Percentiles rank a stretch among this genome's conserved stretches.
These are phyloP conservation scores for Anguilla pacifica DNA, from an alignment of 2,797 vertebrate genomes.

Conservation along the genomic window DNA sequence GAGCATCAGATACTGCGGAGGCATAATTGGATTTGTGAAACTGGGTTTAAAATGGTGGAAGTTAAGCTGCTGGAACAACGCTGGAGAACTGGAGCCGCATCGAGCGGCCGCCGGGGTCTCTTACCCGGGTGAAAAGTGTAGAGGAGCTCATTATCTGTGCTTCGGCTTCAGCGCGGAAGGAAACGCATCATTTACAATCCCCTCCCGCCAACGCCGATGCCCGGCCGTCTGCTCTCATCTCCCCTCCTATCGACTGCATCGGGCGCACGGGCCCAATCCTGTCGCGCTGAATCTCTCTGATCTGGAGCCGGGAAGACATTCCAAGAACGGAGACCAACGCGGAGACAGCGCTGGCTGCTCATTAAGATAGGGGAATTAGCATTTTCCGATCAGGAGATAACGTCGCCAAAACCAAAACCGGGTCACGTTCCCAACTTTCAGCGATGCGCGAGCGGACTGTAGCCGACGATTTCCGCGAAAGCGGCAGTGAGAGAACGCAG, in stretches of 20 bases:
- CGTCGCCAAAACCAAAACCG: constrained; percentile 45
- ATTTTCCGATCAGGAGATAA: constrained; percentile 65
- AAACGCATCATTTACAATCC: constrained; percentile 64
- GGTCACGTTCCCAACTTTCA: constrained; percentile 48
- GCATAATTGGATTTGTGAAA: background rate
- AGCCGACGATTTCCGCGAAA: constrained; percentile 53
- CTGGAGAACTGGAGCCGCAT: constrained; percentile 45
- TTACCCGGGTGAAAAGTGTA: constrained; percentile 12
- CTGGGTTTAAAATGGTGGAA: background rate
- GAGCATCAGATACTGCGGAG: background rate
- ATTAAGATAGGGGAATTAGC: constrained; percentile 65
- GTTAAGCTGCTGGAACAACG: constrained; percentile 15
- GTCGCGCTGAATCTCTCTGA: background rate
- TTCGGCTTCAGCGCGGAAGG: constrained; percentile 59
- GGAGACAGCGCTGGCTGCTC: constrained; percentile 37
- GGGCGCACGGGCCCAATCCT: constrained; percentile 27
- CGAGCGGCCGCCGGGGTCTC: constrained; percentile 13
- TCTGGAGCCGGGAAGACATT: constrained; percentile 46
- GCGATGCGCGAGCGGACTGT: constrained; percentile 59
- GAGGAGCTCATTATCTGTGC: constrained; percentile 44
- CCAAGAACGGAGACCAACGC: constrained; percentile 57
- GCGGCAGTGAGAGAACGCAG: constrained; percentile 31
- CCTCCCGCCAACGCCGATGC: constrained; percentile 29
- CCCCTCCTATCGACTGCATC: constrained; percentile 35
- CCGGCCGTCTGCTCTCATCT: constrained; percentile 29